Evolutionary conservation across 2,888 invertebrate genomes (phyloP).

Genomic region (Lagria hirta): DNA sequence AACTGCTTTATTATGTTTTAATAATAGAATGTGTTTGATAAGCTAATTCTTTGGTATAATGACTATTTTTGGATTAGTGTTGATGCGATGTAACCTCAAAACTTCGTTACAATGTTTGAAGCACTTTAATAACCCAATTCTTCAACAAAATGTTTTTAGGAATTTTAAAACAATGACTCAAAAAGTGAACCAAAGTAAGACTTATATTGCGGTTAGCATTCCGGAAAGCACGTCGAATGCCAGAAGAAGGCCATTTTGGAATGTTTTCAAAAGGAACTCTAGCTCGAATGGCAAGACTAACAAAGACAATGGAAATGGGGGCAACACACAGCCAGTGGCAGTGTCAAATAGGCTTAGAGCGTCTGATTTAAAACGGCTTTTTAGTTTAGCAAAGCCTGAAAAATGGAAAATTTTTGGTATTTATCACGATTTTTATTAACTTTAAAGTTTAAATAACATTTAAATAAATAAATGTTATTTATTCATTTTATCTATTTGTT

Average conservation of each 20-base stretch:
- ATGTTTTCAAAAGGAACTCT: slow-evolving; percentile 32
- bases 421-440: too few relatives aligned
- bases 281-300: slow-evolving; percentile 16
- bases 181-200: slow-evolving; percentile 41
- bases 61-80: slow-evolving; percentile 33
- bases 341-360: slow-evolving; percentile 49
- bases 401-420: slow-evolving; percentile 64
- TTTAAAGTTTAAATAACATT: too few relatives aligned
- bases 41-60: slow-evolving; percentile 24
- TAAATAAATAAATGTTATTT: too few relatives aligned
- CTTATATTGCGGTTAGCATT: slow-evolving; percentile 40
- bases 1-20: slow-evolving; percentile 1
- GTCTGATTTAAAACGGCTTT: slow-evolving; percentile 59
- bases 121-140: slow-evolving; percentile 8
- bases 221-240: slow-evolving; percentile 28
- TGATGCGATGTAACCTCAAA: slow-evolving; percentile 33
- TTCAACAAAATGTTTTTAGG: slow-evolving; percentile 22
- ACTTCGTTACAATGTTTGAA: slow-evolving; percentile 24
- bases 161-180: slow-evolving; percentile 38
- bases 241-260: slow-evolving; percentile 26
- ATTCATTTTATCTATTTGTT: too few relatives aligned
- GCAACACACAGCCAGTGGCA: slow-evolving; percentile 4
- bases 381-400: slow-evolving; percentile 64
- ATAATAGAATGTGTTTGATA: too few relatives aligned
- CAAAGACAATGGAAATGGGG: slow-evolving; percentile 24